Conservation (phyloP, 2,113 vertebrate genomes). For the Melanerpes aurifrons region DNA sequence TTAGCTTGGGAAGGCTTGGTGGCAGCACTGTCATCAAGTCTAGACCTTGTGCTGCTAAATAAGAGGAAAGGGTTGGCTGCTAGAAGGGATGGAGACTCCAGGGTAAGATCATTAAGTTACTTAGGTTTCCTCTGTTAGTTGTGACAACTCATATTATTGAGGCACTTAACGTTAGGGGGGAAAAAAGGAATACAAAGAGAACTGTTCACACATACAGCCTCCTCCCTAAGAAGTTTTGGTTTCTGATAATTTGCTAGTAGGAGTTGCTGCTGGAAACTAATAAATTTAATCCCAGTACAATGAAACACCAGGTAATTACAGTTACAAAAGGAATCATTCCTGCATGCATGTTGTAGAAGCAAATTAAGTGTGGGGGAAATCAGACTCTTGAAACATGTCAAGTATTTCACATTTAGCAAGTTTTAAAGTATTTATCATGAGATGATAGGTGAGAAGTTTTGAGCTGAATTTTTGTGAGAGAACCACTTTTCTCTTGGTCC, state of each 20-base stretch:
- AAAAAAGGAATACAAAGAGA: neutral
- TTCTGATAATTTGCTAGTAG: neutral
- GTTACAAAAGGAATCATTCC: neutral
- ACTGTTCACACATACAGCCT: neutral
- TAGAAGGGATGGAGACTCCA: neutral
- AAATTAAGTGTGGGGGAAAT: neutral
- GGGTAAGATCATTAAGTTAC: neutral
- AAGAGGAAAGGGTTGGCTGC: neutral
- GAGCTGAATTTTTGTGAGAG: neutral
- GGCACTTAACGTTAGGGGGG: neutral
- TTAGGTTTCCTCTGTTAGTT: neutral
- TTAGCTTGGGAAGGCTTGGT: neutral
- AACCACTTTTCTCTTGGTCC: neutral
- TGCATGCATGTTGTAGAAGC: neutral
- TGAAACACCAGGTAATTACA: neutral
- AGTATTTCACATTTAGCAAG: neutral
- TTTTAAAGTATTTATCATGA: neutral
- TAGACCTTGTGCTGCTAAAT: neutral
- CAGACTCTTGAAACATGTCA: neutral
- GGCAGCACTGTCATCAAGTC: neutral
- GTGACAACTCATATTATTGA: neutral
- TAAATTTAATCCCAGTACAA: neutral
- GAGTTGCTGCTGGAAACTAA: neutral
- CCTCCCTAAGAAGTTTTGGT: neutral
- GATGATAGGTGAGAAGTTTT: neutral